Evolutionary conservation across 2,113 vertebrate genomes (phyloP), one percentile per base, ranked within the genome.

Genomic region (Turnix velox): DNA sequence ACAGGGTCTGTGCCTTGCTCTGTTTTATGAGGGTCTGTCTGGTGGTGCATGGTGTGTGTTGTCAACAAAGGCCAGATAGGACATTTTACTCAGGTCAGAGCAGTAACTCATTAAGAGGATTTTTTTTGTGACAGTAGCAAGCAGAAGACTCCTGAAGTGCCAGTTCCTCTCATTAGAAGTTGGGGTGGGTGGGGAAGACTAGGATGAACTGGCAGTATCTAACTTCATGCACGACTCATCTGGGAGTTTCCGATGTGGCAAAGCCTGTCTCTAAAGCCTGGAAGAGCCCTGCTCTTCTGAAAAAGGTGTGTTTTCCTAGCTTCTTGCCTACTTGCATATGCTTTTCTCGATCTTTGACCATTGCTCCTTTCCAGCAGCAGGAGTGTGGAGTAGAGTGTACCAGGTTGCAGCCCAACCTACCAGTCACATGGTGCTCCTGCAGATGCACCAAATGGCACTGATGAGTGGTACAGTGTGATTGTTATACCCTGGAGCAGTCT

Each of bases 11-110:
- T 75, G 43, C 48, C 67, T 79, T 31, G 40, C 39, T 95, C 67
- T 91, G 69, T 69, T 92, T 94, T 93, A 85, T 6, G 6, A 80
- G 81, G 81, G 18, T 81, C 69, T 72, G 51, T 59, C 59, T 65
- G 31, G 42, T 35, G 49, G 31, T 54, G 48, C 18, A 6, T 13
- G 35, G 25, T 18, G 5, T 25, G 13, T 35, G 19, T 52, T 81
- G 77, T 33, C 71, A 76, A 58, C n/a, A n/a, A 10, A 75, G 66
- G 72, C 82, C 42, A 66, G 46, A 52, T 22, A 17, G 35, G 49
- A 13, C 45, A 76, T 69, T 35, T 2, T 48, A 17, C n/a, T n/a
- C 35, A 42, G 61, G 55, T 73, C 63, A 62, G 35, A 88, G 85
- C 63, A 92, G 10, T 24, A 35, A 25, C 71, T 83, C 42, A 31